Conservation (phyloP, 2,888 invertebrate species). For the Tethea ocularis region DNA sequence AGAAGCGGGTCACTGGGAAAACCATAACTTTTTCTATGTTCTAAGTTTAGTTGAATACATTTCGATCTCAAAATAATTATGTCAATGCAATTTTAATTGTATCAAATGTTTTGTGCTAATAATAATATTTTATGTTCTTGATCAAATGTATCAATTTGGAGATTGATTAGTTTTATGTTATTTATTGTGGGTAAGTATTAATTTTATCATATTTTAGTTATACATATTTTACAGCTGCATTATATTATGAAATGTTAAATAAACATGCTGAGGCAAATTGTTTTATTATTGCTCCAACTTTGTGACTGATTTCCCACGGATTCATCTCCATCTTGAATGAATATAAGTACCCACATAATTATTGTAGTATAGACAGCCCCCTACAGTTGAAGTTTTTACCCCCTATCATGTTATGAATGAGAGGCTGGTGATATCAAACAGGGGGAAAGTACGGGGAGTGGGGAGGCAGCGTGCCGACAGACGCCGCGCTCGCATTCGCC, state of each 20-base stretch:
- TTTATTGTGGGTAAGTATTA: too few relatives aligned
- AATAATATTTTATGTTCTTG: too few relatives aligned
- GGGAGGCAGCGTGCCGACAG: conserved; percentile 36
- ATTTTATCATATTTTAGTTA: conserved; percentile 7
- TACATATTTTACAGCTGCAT: conserved; percentile 19
- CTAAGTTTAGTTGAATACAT: too few relatives aligned
- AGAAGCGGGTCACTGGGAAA: too few relatives aligned
- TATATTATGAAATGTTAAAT: conserved; percentile 37
- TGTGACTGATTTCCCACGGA: conserved; percentile 49
- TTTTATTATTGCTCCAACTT: conserved; percentile 35
- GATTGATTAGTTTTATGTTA: too few relatives aligned
- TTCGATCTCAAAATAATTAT: too few relatives aligned
- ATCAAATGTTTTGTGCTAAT: too few relatives aligned
- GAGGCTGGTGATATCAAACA: conserved; percentile 44
- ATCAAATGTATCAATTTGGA: too few relatives aligned
- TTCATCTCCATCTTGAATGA: conserved; percentile 39
- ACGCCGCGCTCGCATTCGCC: conserved; percentile 66
- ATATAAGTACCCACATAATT: conserved; percentile 52
- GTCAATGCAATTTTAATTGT: too few relatives aligned
- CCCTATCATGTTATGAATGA: conserved; percentile 77
- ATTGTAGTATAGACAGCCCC: conserved; percentile 58
- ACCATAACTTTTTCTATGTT: too few relatives aligned
- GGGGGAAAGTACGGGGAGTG: conserved; percentile 30
- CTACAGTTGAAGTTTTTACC: conserved; percentile 58
- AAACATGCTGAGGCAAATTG: conserved; percentile 29